Conservation (phyloP, 2,797 vertebrate species). For the Staurois parvus region DNA sequence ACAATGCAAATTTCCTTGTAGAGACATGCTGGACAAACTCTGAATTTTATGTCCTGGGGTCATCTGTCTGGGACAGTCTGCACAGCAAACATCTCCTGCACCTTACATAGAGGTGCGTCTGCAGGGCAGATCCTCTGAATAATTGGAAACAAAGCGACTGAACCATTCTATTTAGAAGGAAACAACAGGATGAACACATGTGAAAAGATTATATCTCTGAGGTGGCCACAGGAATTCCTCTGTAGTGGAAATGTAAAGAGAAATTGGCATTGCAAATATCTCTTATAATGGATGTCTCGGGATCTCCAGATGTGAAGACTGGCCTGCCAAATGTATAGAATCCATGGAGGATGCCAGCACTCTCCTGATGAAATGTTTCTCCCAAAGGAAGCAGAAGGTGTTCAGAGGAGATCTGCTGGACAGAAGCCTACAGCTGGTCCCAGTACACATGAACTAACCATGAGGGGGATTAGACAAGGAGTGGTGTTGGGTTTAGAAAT, state of each 20-base stretch:
- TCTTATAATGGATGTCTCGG: slow-evolving; percentile 13
- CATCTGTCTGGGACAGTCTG: neutral
- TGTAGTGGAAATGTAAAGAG: slow-evolving; percentile 46
- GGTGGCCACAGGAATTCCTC: slow-evolving; percentile 39
- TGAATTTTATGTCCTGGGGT: neutral
- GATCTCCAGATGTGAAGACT: slow-evolving; percentile 45
- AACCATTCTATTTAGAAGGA: slow-evolving; percentile 8
- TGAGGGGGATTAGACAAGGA: neutral
- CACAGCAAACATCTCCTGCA: neutral
- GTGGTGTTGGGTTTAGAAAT: too few species aligned
- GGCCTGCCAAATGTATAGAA: slow-evolving; percentile 18
- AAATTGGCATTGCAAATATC: slow-evolving; percentile 49
- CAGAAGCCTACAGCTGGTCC: slow-evolving; percentile 53
- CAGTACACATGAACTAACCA: slow-evolving; percentile 20
- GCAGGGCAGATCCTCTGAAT: neutral
- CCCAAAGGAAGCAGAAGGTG: slow-evolving; percentile 14
- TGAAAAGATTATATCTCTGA: neutral
- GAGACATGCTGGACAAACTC: too few species aligned
- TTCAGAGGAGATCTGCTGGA: slow-evolving; percentile 23
- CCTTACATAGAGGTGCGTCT: neutral
- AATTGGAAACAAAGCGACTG: neutral
- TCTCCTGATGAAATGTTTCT: slow-evolving; percentile 24
- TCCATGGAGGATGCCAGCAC: slow-evolving; percentile 31
- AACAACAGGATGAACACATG: slow-evolving; percentile 38
- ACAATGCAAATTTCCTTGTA: too few species aligned